These are phyloP conservation scores for Eudemis profundana DNA, from an alignment of 2,888 invertebrate species.

Conservation along the genomic window DNA sequence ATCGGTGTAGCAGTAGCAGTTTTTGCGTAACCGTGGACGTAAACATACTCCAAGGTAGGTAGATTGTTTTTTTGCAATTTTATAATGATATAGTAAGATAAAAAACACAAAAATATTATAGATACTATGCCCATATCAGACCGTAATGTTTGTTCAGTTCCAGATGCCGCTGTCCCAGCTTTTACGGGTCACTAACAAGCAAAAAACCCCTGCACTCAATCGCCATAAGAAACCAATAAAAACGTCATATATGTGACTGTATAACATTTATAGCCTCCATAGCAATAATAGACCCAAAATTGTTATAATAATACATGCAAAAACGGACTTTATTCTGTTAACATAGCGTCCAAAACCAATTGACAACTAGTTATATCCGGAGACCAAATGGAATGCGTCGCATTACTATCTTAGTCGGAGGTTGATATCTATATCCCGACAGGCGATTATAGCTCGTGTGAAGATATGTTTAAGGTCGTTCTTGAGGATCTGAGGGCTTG, in stretches of 20 bases:
- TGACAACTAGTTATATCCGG: background rate
- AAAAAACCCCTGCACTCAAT: slow-evolving; percentile 44
- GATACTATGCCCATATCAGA: background rate
- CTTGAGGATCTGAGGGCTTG: slow-evolving; percentile 50
- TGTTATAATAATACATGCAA: background rate
- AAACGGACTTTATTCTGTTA: slow-evolving; percentile 4
- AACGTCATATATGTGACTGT: slow-evolving; percentile 25
- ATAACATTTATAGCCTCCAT: slow-evolving; percentile 12
- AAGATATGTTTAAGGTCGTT: background rate
- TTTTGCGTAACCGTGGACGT: too few relatives aligned
- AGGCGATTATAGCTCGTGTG: background rate
- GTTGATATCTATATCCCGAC: slow-evolving; percentile 6
- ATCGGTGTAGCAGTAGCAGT: too few relatives aligned
- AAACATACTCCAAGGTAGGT: too few relatives aligned
- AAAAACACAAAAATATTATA: background rate
- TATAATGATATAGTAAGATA: too few relatives aligned
- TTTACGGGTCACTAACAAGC: slow-evolving; percentile 38
- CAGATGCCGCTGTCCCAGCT: slow-evolving; percentile 17
- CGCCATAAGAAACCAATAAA: slow-evolving; percentile 34
- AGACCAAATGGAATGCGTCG: slow-evolving; percentile 1
- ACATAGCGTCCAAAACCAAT: too few relatives aligned
- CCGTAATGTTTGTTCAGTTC: slow-evolving; percentile 17
- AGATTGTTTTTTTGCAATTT: too few relatives aligned
- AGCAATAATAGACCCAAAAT: background rate
- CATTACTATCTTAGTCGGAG: slow-evolving; percentile 11